Conservation (phyloP, 2,113 vertebrate species). For the Thermophis baileyi region DNA sequence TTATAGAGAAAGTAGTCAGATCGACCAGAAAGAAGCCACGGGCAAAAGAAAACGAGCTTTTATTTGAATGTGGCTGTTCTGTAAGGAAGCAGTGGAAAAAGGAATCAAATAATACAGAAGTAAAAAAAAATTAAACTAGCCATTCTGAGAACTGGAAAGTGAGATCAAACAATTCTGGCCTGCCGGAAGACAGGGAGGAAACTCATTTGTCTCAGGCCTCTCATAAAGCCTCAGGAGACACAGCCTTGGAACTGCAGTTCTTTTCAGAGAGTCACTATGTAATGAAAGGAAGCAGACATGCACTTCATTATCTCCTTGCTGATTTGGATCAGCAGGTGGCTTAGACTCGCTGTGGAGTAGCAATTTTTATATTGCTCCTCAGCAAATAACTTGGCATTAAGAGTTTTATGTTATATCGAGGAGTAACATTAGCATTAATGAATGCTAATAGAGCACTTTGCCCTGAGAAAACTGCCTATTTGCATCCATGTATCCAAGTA, state of each 20-base stretch:
- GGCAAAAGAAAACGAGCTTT: neutral
- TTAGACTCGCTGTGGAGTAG: slow-evolving; percentile 22
- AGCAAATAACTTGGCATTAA: slow-evolving; percentile 38
- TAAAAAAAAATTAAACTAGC: neutral
- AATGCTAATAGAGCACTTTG: slow-evolving; percentile 37
- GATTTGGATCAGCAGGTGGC: slow-evolving; percentile 35
- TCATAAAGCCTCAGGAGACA: neutral
- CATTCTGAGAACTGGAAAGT: neutral
- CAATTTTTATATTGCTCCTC: slow-evolving; percentile 39
- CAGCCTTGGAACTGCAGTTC: neutral
- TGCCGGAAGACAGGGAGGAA: neutral
- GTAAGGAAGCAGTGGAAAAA: neutral
- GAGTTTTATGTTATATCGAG: slow-evolving; percentile 22
- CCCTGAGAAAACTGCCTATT: slow-evolving; percentile 35
- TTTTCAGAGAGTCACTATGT: slow-evolving; percentile 10
- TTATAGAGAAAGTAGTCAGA: neutral
- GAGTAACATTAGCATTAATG: slow-evolving; percentile 37
- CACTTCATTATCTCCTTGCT: slow-evolving; percentile 34
- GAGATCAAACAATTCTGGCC: slow-evolving; percentile 6
- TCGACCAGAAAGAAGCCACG: neutral
- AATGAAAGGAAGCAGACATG: slow-evolving; percentile 3
- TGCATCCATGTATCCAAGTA: slow-evolving; percentile 24
- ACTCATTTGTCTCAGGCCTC: slow-evolving; percentile 11
- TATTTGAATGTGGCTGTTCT: neutral
- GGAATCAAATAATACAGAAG: neutral